Evolutionary conservation across 2,797 vertebrate genomes (phyloP).

Genomic region (Pitangus sulphuratus): DNA sequence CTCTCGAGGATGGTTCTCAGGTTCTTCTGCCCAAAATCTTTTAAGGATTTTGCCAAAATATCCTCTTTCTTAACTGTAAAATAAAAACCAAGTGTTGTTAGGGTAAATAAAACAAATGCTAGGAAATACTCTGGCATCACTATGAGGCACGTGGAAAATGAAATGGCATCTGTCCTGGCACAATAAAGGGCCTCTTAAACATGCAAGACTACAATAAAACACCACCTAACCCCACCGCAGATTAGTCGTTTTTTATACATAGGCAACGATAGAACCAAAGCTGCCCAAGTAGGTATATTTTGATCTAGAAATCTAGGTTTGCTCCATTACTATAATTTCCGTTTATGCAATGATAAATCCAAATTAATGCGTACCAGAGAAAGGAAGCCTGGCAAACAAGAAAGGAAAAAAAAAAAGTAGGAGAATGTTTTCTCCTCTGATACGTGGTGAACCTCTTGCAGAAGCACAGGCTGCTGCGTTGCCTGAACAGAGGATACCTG

Average conservation of each 20-base stretch:
- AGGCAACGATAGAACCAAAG: neutral
- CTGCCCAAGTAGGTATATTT: neutral
- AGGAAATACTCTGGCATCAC: neutral
- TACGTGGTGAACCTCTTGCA: neutral
- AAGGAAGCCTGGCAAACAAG: neutral
- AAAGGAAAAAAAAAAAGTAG: neutral
- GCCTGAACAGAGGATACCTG: neutral
- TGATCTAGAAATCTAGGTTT: neutral
- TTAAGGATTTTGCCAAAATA: neutral
- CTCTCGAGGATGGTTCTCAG: neutral
- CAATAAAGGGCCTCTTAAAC: neutral
- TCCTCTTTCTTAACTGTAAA: neutral
- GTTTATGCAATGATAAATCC: neutral
- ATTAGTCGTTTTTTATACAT: neutral
- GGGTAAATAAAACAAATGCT: slow-evolving; percentile 6
- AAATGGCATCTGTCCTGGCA: neutral
- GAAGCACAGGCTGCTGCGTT: neutral
- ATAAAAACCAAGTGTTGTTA: neutral
- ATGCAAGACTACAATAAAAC: neutral
- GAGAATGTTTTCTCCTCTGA: neutral
- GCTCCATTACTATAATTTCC: neutral
- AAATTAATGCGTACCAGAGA: neutral
- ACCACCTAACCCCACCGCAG: neutral
- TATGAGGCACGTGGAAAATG: neutral
- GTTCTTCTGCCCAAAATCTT: neutral